These are phyloP conservation scores for Pangasius larnaudii DNA, from an alignment of 2,797 vertebrate species.

Conservation along the genomic window DNA sequence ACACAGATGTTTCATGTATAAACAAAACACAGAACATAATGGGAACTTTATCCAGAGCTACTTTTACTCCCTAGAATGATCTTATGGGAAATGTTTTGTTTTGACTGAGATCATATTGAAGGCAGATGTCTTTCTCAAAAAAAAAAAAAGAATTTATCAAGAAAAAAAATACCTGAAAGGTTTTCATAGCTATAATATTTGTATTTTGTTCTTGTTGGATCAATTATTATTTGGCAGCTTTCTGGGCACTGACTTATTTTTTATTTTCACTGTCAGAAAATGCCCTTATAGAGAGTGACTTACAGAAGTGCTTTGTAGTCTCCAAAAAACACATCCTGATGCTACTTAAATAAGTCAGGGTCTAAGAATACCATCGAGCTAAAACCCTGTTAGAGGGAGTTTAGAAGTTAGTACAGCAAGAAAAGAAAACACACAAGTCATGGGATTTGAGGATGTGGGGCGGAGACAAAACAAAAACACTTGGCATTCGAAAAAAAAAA, in stretches of 20 bases:
- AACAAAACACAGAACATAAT: background rate
- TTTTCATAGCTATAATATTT: background rate
- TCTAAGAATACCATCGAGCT: background rate
- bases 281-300: background rate
- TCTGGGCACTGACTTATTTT: no score
- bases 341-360: background rate
- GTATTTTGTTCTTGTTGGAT: background rate
- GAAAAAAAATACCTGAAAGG: background rate
- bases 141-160: background rate
- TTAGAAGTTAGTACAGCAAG: background rate
- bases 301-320: background rate
- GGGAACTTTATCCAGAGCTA: background rate
- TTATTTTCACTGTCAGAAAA: background rate
- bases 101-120: background rate
- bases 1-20: background rate
- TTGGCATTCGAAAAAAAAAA: background rate
- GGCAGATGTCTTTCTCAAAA: background rate
- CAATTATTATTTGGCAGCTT: background rate
- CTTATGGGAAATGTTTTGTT: slow-evolving; percentile 8
- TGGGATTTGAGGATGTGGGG: background rate
- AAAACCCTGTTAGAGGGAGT: background rate
- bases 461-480: background rate
- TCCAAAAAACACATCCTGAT: background rate
- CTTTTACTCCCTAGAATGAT: background rate
- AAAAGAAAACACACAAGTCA: background rate